Evolutionary conservation across 37 sponge, comb jelly and placozoan genomes (phyloP), one percentile per base, ranked within the genome.

Genomic region (Amphimedon queenslandica): DNA sequence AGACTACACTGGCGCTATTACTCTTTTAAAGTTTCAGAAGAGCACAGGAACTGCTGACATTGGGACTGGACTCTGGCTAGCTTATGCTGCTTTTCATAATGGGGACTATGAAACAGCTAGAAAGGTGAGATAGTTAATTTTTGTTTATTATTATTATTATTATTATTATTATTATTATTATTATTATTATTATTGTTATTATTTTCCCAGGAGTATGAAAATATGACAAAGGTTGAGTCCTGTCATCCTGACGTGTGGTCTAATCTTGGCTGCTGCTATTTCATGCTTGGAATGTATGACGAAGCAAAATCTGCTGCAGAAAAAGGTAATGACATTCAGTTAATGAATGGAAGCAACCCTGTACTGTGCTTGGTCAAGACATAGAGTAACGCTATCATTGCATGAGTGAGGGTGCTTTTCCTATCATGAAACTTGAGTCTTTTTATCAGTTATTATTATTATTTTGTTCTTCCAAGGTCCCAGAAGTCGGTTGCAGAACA

Each of bases 211-310:
- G 99, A 95, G 72, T 98, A 95, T 79, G 81, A 86, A 41, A 32
- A 16, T 21, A 64, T 98, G 57, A 69, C 80, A 34, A 66, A 84
- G 39, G 40, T 4, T 5, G 82, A 80, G 20, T 66, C 71, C 31
- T 78, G 79, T 42, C 67, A 74, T 29, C 82, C 90, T 31, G 99
- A 98, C 37, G 68, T 75, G 16, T 88, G 87, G 85, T 41, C 43
- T 27, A 82, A 92, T 40, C 77, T 99, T 18, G 96, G 91, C 6
- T 89, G 88, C 51, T 88, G 89, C 64, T 85, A 87, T 77, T 93
- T 99, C 81, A 93, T 93, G 82, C 70, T 99, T 47, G 99, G 99
- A 30, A 93, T 95, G 96, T 99, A 95, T 64, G 42, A 73, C 36
- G 92, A 99, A 57, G 88, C 99, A 2, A 84, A 90, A 23, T 75